Evolutionary conservation across 1,140 invertebrate genomes (phyloP), one percentile per base, ranked within the genome.

Genomic region (Papilio polyxenes): DNA sequence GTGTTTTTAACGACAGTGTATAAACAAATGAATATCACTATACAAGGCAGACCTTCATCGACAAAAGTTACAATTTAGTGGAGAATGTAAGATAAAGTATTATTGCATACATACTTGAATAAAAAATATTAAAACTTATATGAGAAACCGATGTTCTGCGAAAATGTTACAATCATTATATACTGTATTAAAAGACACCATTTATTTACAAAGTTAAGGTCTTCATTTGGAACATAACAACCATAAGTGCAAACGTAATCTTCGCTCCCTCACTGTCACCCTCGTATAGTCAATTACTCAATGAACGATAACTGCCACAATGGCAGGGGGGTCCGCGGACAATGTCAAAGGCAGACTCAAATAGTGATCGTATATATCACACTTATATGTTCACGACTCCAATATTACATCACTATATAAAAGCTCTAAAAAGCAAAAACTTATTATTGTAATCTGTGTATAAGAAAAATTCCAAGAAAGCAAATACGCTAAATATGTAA

Each of bases 271-370:
- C 75, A 31, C 75, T 77, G 75, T 77, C 75, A 77, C 75, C 75
- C 75, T 37, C 75, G 49, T 51, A 51, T 53, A 53, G n/a, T 77
- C 75, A 77, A 77, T 77, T 77, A 49, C 49, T 77, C 48, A 77
- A 77, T 53, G 48, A 77, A 77, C 48, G 75, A 51, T 77, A 77
- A 77, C 44, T 56, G 49, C 75, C 9, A 56, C 48, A 77, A 31
- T 53, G 6, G 75, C 7, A 75, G 75, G 75, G 56, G 75, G 75
- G 75, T 49, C 75, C 48, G 20, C n/a, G 20, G 75, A 15, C 75
- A 77, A 77, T 77, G 75, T 77, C 75, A 77, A 77, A 77, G 75
- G 20, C 75, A 77, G 53, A 77, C 75, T 15, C 48, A 56, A 77
- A 53, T 56, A 37, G 49, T 49, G 6, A 17, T 49, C n/a, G 20